phyloP scores from a whole-genome alignment of 1,140 invertebrate genomes.

The Drosophila pectinifera region DNA sequence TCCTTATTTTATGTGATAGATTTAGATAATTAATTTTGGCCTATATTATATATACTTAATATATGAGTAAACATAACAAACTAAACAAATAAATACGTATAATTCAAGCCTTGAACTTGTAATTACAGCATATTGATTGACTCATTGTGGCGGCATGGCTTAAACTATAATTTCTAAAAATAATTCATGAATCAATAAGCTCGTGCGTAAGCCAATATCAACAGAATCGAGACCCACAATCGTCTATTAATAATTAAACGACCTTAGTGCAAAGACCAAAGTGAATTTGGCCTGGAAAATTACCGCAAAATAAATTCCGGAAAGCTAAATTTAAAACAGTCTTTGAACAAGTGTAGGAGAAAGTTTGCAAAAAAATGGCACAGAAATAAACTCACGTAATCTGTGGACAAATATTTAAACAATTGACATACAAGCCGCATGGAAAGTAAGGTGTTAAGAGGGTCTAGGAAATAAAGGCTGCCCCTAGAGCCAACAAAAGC shows the following conservation, averaged over 20 bases:
- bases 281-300: conserved; percentile 3
- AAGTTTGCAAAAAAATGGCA: not conserved
- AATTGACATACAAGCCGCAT: conserved; percentile 13
- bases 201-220: conserved; percentile 1
- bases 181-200: conserved; percentile 4
- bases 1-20: too few species aligned
- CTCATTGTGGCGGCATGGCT: not conserved
- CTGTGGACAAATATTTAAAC: conserved; percentile 31
- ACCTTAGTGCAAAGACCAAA: not conserved
- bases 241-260: conserved; percentile 7
- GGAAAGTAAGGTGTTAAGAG: not conserved
- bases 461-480: not conserved
- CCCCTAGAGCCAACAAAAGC: not conserved
- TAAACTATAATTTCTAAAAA: not conserved
- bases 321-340: conserved; percentile 11
- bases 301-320: not conserved
- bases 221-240: not conserved
- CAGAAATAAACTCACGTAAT: not conserved
- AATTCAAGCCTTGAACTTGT: too few species aligned
- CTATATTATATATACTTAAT: too few species aligned
- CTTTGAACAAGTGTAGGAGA: conserved; percentile 30
- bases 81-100: too few species aligned
- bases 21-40: too few species aligned
- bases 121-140: too few species aligned
- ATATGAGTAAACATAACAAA: too few species aligned